Base-by-base conservation (phyloP, 2,797 vertebrate genomes). In the Takifugu rubripes region DNA sequence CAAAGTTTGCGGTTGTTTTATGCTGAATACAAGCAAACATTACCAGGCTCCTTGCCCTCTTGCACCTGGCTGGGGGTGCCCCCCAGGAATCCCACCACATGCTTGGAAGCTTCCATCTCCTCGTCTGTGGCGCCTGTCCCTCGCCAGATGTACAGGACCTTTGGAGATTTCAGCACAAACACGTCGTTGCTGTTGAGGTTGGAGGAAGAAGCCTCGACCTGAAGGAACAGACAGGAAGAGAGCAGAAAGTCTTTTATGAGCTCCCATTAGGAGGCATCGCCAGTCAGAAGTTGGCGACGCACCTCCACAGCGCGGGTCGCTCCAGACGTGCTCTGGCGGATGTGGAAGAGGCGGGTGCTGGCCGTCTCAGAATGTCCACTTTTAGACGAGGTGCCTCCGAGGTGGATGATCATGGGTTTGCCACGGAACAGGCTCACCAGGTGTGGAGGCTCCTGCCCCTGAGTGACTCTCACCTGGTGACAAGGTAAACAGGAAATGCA, bases 361-460 rank as follows among this genome's bases (percentile, higher is more conserved):
- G 40, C 43, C 0, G 76, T 1, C 44, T 68, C 17, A 0, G 76
- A 73, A 65, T 93, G 92, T 8, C 90, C 91, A 1, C 81, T 82
- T 75, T 85, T 88, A n/a, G 89, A 78, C n/a, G 90, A 92, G 0
- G 92, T 93, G 57, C 92, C 92, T 1, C 92, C 92, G 0, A 50
- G 72, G 79, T 92, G 84, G 75, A 93, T 88, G 66, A 93, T 87
- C 89, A 93, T 89, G 55, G 89, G 89, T 65, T 90, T 93, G 16
- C 81, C 83, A 70, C 88, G 84, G 78, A 93, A 93, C 75, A 93
- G 69, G 65, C 91, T 92, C 90, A 93, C 90, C 81, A 93, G 81
- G 76, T 93, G 92, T 24, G 92, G 61, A 12, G 92, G 92, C 83
- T 93, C 92, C 77, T 92, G 91, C 60, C 92, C 89, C 72, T 93